Evolutionary conservation across 1,140 invertebrate species (phyloP), one percentile per base, ranked within the genome.

Genomic region (Alviniconcha marisindica): DNA sequence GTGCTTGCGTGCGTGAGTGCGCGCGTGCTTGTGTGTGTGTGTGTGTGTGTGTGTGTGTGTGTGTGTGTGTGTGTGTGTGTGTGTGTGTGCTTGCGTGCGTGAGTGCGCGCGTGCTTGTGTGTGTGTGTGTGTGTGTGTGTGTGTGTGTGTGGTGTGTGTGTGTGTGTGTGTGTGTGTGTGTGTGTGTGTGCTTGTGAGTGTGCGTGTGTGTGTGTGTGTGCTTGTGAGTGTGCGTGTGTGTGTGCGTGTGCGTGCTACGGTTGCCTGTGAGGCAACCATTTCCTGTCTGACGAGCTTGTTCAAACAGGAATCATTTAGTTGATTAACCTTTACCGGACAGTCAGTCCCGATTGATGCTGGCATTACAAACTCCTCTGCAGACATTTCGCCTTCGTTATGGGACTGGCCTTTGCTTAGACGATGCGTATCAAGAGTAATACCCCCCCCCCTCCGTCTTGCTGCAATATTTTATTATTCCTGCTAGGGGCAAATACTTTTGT

Each of bases 191-290:
- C 2, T 14, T 74, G 40, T 74, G 36, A 42, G 71, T 44, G 71
- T 74, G 71, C 31, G 36, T 74, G 71, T 44, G 71, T 74, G 71
- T 74, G 71, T 44, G 71, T 74, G 71, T 44, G 71, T 74, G 71
- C 31, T 36, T 74, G 71, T 74, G 31, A 42, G 31, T 74, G 38
- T 74, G 31, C 42, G 31, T 74, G 31, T 74, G 31, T 74, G 31
- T 74, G 38, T 74, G 38, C 42, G 14, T 42, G 31, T 74, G 31
- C 42, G 38, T 74, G 38, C 42, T 48, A 5, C 44, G 44, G 44
- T 48, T n/a, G n/a, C n/a, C n/a, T n/a, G n/a, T n/a, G n/a, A n/a
- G n/a, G n/a, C n/a, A n/a, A n/a, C n/a, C n/a, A n/a, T n/a, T n/a
- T n/a, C n/a, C n/a, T n/a, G n/a, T n/a, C n/a, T n/a, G n/a, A n/a